Evolutionary conservation across 2,888 invertebrate genomes (phyloP), one percentile per base, ranked within the genome.

Genomic region (Synanthedon myopaeformis): DNA sequence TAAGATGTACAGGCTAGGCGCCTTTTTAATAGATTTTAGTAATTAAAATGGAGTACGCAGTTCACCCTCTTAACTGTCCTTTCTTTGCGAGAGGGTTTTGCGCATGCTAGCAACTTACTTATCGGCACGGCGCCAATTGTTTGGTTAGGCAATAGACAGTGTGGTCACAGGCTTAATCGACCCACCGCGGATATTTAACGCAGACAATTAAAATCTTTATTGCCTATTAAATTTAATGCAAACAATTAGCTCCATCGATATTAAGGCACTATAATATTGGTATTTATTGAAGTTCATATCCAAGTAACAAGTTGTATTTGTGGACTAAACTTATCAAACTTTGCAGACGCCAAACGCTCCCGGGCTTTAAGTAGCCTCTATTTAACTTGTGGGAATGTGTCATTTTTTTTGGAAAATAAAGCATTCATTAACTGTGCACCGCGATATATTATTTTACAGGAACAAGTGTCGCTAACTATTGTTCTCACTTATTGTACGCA

Each of bases 101-200:
- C 66, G 60, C 65, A 65, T 62, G 67, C 72, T 70, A 68, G 77
- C 79, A 76, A 74, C 71, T 77, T 76, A 75, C 72, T 76, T 84
- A 84, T 85, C 84, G 66, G 72, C 56, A 35, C 41, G 53, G 59
- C 59, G 57, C 80, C 84, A 82, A 80, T 71, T 84, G 85, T 85
- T 85, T 85, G 79, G 69, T 81, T 82, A 83, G 83, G 82, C 74
- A 74, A 76, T 76, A 78, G 72, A 69, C 68, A 66, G 61, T 63
- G 59, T 56, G 57, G 57, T 55, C 64, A 53, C 54, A 60, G 58
- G 64, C 58, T 61, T 62, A 66, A 66, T 62, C 60, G 65, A 63
- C 64, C 64, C 66, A 48, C 59, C 55, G 58, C 56, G 65, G 63
- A 60, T 68, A 66, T 68, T 66, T 67, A 66, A 65, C 62, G 69